Base-by-base conservation (phyloP, 2,888 invertebrate species). In the Carpatolechia fugitivella region DNA sequence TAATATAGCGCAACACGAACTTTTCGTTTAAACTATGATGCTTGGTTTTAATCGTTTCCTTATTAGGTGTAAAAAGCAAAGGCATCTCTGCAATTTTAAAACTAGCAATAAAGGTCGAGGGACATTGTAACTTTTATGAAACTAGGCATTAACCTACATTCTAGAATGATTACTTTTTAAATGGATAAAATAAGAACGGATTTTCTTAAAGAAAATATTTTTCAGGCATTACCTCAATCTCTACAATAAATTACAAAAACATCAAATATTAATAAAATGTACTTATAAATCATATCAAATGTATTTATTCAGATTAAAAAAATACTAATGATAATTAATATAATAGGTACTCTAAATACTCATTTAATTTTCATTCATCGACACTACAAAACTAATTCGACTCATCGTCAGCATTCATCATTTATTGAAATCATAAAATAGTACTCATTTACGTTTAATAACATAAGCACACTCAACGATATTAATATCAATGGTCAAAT, bases 401-500 rank as follows among this genome's bases (percentile, higher is more conserved):
- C 11, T 41, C 38, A 38, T 38, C 38, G 18, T 41, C 40, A 41
- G 40, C 11, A 18, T 20, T 41, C 18, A 40, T 16, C 7, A 18
- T 11, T 20, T 3, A 41, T 18, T 41, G 40, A 18, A 16, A 7
- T 44, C 20, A 44, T 44, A 44, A 44, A 44, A 44, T 44, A 47
- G 30, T 47, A 16, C 47, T 47, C n/a, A 47, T 47, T 47, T 29
- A 30, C 30, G 52, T 61, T 57, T 58, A 58, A 59, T 56, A 47
- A 7, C 31, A 16, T 56, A 69, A 76, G 72, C 66, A 68, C 72
- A 72, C 74, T 76, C 64, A 62, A 62, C 64, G 56, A 66, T 63
- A 80, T 79, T 76, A 74, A 80, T 81, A 81, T 68, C 76, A 83
- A 84, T 83, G 77, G 77, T 76, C 72, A 76, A 78, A 83, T 82